Percentiles rank a stretch among this genome's conserved stretches.
Conservation (phyloP, 2,113 vertebrate species). For the Zootoca vivipara region DNA sequence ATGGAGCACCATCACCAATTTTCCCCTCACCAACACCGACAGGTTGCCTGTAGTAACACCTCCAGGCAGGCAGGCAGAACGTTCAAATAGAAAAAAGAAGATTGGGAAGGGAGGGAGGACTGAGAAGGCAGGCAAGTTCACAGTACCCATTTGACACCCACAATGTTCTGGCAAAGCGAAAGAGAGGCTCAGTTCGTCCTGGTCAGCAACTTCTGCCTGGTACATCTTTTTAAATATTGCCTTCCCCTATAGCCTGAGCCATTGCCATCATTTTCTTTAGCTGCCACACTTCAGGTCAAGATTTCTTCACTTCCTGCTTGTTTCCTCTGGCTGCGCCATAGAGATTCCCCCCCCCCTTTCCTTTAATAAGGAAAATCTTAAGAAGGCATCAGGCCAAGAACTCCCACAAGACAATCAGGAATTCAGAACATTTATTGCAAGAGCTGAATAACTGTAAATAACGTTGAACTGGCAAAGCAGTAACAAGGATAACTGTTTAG, state of each 20-base stretch:
- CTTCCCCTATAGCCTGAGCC: background rate
- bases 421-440: slow-evolving; percentile 99
- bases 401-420: slow-evolving; percentile 80
- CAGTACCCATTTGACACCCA: too few relatives aligned
- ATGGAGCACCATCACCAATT: slow-evolving; percentile 6
- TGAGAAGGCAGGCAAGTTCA: background rate
- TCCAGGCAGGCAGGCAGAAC: background rate
- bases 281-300: background rate
- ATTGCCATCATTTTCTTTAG: background rate
- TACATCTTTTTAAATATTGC: background rate
- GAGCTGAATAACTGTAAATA: slow-evolving; percentile 97
- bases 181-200: background rate
- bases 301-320: background rate
- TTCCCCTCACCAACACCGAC: background rate
- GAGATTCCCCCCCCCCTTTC: background rate
- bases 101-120: slow-evolving; percentile 7
- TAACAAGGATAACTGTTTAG: slow-evolving; percentile 99
- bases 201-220: background rate
- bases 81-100: slow-evolving; percentile 20
- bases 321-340: background rate
- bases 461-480: slow-evolving; percentile 88
- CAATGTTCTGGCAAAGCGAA: background rate
- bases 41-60: background rate
- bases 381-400: slow-evolving; percentile 71
- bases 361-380: slow-evolving; percentile 27